phyloP scores from a whole-genome alignment of 2,113 vertebrate genomes.

The Atrichornis clamosus region DNA sequence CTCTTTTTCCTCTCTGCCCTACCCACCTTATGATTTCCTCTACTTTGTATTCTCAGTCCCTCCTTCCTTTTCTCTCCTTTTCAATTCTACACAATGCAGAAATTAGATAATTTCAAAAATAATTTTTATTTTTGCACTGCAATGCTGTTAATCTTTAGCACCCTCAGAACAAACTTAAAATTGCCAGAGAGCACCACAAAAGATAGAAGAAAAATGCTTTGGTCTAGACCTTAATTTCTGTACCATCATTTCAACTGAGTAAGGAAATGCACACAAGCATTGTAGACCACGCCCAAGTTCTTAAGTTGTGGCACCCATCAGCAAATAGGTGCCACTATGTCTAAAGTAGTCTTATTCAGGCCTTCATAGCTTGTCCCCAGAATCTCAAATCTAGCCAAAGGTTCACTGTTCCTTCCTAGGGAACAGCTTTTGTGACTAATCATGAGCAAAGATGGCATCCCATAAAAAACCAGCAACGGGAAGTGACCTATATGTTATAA shows the following conservation, averaged over 20 bases:
- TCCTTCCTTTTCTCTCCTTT: not conserved
- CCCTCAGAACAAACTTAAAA: not conserved
- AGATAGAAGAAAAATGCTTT: not conserved
- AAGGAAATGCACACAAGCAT: not conserved
- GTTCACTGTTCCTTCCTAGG: not conserved
- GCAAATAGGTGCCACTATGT: not conserved
- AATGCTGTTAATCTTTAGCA: not conserved
- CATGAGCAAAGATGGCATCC: not conserved
- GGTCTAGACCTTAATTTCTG: not conserved
- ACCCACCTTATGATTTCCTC: not conserved
- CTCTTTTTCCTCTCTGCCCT: not conserved
- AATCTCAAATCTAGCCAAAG: not conserved
- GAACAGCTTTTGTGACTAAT: not conserved
- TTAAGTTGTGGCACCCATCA: not conserved
- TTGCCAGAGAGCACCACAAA: not conserved
- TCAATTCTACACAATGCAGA: not conserved
- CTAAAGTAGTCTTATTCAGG: not conserved
- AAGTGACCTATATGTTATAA: not conserved
- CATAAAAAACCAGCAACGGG: not conserved
- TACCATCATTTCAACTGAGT: not conserved
- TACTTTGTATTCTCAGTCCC: not conserved
- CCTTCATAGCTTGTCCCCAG: not conserved
- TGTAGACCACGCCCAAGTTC: not conserved
- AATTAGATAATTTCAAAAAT: not conserved
- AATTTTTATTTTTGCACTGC: not conserved